Evolutionary conservation across 2,888 invertebrate genomes (phyloP), one percentile per base, ranked within the genome.

Genomic region (Tetramorium bicarinatum): DNA sequence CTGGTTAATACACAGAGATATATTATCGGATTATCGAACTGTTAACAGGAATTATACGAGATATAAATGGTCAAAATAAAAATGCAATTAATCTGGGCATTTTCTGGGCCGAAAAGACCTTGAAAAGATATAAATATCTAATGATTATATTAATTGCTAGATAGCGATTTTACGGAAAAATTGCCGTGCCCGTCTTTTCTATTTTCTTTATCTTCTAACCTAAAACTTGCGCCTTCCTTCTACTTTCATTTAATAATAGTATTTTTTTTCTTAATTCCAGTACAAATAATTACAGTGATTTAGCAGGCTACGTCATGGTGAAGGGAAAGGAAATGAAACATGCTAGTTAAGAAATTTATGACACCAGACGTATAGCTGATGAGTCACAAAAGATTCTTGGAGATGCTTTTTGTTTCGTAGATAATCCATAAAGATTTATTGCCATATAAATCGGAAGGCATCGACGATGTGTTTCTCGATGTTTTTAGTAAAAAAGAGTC

Each of bases 381-480:
- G 34, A 54, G 21, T 54, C 21, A 52, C n/a, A 18, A 1, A 21
- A 21, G 3, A 18, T 21, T 15, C 8, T 29, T 74, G 13, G 44
- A 44, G 11, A 62, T 44, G 13, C 3, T 34, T 62, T 75, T 59
- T 44, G 4, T 15, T 34, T 74, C 9, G 9, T 56, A 13, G 29
- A n/a, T 62, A 61, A 41, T 34, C 29, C 29, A 8, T 8, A 29
- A 47, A 29, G 34, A 75, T 61, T 75, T 75, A 75, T 75, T 29
- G n/a, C 13, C 61, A 1, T 34, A 47, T 62, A 47, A 75, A 62
- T 47, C 11, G 25, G 2, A 21, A 29, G 25, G 9, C 9, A 21
- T 54, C 52, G 52, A n/a, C 64, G 15, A 25, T 1, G 4, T 8
- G 29, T 29, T 15, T 44, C n/a, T n/a, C 2, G 6, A 47, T 1